Base-by-base conservation (phyloP, 53 echinoderm and acorn worm genomes). In the Paracentrotus lividus region DNA sequence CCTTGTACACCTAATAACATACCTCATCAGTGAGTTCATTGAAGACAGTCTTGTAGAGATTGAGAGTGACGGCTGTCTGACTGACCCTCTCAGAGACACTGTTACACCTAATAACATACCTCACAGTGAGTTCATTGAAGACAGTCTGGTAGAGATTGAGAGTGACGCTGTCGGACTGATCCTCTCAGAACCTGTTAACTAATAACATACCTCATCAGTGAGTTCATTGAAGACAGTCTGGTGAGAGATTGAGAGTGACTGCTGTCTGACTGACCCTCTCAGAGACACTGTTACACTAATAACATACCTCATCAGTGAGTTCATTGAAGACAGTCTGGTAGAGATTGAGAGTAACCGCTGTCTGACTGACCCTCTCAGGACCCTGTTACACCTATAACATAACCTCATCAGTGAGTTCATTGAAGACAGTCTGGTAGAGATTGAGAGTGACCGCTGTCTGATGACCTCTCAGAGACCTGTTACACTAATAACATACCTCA, bases 321-420 rank as follows among this genome's bases (percentile, higher is more conserved):
- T 98, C 98, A 91, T 98, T 98, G 95, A 97, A 98, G 86, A 98
- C 98, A 5, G 98, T 98, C 87, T 94, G 93, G 95, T 98, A 95
- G 58, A 98, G 98, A 72, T 96, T 88, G 23, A 98, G 93, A 42
- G 98, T 97, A 31, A 98, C 95, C 23, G 93, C 94, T 6, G 97
- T 96, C 76, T 96, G 89, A 88, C 96, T 97, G 60, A 98, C 95
- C 38, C 98, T 93, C 84, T 98, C 97, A 5, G 98, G 14, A 98
- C 98, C 85, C 98, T 92, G 40, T n/a, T 38, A 6, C 85, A 98
- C 98, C 52, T 98, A 97, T 75, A 96, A 95, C 5, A 75, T 95
- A n/a, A 98, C n/a, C n/a, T n/a, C n/a, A n/a, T n/a, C n/a, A n/a
- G n/a, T n/a, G 24, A 98, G 86, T 90, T 98, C 98, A 90, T 98